phyloP scores from a whole-genome alignment of 23 tunicate species.

The Styela clava region DNA sequence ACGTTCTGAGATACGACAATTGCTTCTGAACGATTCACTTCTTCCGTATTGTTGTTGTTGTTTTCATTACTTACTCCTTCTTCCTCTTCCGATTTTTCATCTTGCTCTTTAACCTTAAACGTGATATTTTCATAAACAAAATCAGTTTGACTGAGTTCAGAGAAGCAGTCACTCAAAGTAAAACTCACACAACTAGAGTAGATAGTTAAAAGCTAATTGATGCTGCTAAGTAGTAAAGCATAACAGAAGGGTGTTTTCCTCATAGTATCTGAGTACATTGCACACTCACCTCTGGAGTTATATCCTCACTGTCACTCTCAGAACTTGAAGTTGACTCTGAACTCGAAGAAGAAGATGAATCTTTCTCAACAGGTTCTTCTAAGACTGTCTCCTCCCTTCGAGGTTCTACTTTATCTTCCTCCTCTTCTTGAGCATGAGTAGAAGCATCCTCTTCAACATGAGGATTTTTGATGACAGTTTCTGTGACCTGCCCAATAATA shows the following conservation, averaged over 20 bases:
- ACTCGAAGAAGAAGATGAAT: not conserved
- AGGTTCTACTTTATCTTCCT: constrained; percentile 8
- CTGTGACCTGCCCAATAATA: constrained; percentile 10
- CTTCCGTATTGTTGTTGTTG: constrained; percentile 24
- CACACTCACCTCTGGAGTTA: not conserved
- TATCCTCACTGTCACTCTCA: not conserved
- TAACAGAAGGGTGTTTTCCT: no score
- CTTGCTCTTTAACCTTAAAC: not conserved
- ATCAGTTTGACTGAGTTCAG: no score
- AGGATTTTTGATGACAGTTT: constrained; percentile 10
- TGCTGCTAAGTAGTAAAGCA: no score
- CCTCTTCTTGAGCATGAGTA: not conserved
- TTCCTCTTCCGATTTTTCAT: not conserved
- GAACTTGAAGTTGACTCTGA: not conserved
- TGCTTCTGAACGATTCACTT: not conserved
- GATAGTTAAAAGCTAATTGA: no score
- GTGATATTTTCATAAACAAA: no score
- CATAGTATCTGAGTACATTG: no score
- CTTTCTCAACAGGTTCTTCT: not conserved
- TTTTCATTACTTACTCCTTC: constrained; percentile 18
- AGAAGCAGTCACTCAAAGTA: no score
- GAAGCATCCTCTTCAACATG: not conserved
- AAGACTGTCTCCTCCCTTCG: not conserved
- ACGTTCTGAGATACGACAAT: constrained; percentile 11
- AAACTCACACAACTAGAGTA: no score